Percentiles rank a stretch among this genome's conserved stretches.
Evolutionary conservation across 2,113 vertebrate genomes (phyloP).

Genomic region (Colistium nudipinnis): DNA sequence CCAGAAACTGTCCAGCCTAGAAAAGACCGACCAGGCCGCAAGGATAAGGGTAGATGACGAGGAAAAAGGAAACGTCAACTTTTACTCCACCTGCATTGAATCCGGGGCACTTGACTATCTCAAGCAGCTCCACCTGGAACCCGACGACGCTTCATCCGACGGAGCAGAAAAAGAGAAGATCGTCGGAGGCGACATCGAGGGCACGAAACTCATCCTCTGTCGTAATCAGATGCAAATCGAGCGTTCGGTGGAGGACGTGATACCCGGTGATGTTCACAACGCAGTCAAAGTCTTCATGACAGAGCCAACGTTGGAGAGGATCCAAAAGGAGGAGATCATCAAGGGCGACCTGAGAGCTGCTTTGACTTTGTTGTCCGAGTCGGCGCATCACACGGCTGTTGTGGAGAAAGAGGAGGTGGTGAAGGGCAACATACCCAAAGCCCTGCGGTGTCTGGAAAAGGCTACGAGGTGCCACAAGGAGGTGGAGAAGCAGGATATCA

Average conservation of each 20-base stretch:
- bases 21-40: constrained; percentile 69
- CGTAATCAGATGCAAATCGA: constrained; percentile 80
- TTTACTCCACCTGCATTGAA: constrained; percentile 94
- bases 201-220: constrained; percentile 84
- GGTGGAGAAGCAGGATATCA: constrained; percentile 81
- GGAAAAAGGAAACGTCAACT: constrained; percentile 90
- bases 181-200: constrained; percentile 86
- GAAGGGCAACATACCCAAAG: constrained; percentile 84
- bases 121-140: constrained; percentile 82
- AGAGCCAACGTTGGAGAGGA: constrained; percentile 76
- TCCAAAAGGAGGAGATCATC: constrained; percentile 85
- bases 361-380: constrained; percentile 85
- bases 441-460: constrained; percentile 83
- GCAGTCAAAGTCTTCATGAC: constrained; percentile 87
- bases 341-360: constrained; percentile 87
- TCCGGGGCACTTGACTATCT: constrained; percentile 90
- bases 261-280: constrained; percentile 88
- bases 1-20: constrained; percentile 80
- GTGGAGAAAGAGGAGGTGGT: constrained; percentile 86
- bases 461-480: constrained; percentile 80
- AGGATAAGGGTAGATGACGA: constrained; percentile 83
- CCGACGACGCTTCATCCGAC: constrained; percentile 74
- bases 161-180: constrained; percentile 81
- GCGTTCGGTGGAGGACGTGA: constrained; percentile 87
- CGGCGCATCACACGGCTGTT: constrained; percentile 82